Evolutionary conservation across 2,888 invertebrate genomes (phyloP).

Genomic region (Plutella xylostella): DNA sequence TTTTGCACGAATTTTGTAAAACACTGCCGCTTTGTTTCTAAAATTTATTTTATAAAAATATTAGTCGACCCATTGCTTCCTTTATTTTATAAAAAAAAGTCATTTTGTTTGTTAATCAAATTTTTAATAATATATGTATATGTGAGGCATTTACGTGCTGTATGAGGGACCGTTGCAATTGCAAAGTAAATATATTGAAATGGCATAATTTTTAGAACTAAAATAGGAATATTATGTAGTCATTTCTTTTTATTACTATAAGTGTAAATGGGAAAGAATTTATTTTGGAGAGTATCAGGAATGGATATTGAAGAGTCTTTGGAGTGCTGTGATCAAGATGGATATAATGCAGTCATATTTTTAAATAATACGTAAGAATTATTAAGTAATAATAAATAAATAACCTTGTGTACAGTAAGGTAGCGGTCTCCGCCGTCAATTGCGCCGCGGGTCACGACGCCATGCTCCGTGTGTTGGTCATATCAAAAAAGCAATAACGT

Average conservation of each 20-base stretch:
- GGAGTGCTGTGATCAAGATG: slow-evolving; percentile 68
- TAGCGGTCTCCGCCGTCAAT: slow-evolving; percentile 7
- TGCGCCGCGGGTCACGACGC: neutral
- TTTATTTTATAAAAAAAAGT: slow-evolving; percentile 42
- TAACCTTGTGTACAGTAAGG: slow-evolving; percentile 27
- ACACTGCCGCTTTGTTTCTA: slow-evolving; percentile 66
- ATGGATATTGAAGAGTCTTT: slow-evolving; percentile 64
- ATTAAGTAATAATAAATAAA: slow-evolving; percentile 53
- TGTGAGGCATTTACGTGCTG: slow-evolving; percentile 67
- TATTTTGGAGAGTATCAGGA: slow-evolving; percentile 64
- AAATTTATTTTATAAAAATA: slow-evolving; percentile 38
- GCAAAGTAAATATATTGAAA: slow-evolving; percentile 68
- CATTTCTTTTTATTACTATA: slow-evolving; percentile 59
- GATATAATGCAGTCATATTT: slow-evolving; percentile 70
- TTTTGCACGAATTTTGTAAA: slow-evolving; percentile 65
- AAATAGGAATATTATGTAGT: slow-evolving; percentile 63
- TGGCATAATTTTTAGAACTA: slow-evolving; percentile 69
- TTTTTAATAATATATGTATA: slow-evolving; percentile 30
- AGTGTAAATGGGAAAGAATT: slow-evolving; percentile 67
- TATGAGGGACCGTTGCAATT: slow-evolving; percentile 69
- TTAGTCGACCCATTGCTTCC: slow-evolving; percentile 53
- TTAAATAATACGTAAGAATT: slow-evolving; percentile 66
- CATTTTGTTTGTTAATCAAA: slow-evolving; percentile 58
- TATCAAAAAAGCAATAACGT: slow-evolving; percentile 68
- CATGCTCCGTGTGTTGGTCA: slow-evolving; percentile 40